phyloP scores from a whole-genome alignment of 1,140 invertebrate genomes.

The Trissolcus basalis region DNA sequence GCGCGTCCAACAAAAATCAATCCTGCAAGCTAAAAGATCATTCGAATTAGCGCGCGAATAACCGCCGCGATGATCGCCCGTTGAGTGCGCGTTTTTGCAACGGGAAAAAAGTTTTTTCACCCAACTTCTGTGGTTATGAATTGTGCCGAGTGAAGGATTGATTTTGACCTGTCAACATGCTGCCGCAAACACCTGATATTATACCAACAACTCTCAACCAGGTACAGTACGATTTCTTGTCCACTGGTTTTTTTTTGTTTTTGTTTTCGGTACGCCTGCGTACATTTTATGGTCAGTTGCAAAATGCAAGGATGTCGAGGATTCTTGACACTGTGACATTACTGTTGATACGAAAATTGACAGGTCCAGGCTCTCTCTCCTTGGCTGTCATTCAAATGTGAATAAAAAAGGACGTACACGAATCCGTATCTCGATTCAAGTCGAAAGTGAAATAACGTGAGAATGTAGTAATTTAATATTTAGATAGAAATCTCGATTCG shows the following conservation, averaged over 20 bases:
- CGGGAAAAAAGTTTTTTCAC: not conserved
- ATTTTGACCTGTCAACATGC: slow-evolving; percentile 61
- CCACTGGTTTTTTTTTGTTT: too few relatives aligned
- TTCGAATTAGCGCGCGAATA: slow-evolving; percentile 21
- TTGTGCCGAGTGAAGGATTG: slow-evolving; percentile 16
- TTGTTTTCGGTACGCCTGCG: too few relatives aligned
- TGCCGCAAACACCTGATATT: slow-evolving; percentile 70
- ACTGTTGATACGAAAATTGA: too few relatives aligned
- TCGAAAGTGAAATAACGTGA: slow-evolving; percentile 41
- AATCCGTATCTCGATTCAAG: too few relatives aligned
- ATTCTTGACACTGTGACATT: too few relatives aligned
- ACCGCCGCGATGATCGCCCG: slow-evolving; percentile 7
- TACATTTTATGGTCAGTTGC: too few relatives aligned
- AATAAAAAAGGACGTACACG: too few relatives aligned
- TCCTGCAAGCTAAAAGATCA: slow-evolving; percentile 12
- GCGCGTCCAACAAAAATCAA: slow-evolving; percentile 45
- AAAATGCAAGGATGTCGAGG: too few relatives aligned
- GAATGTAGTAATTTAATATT: slow-evolving; percentile 25
- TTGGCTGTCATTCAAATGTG: too few relatives aligned
- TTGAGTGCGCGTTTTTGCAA: slow-evolving; percentile 5
- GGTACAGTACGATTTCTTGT: slow-evolving; percentile 45
- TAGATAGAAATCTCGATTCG: slow-evolving; percentile 31
- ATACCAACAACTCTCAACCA: slow-evolving; percentile 69
- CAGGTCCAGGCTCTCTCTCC: too few relatives aligned
- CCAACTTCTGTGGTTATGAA: slow-evolving; percentile 24